A percentile compares a stretch with the other conserved stretches of the same genome.
Evolutionary conservation across 2,797 vertebrate genomes (phyloP).

Genomic region (Hafferia zeledoni): DNA sequence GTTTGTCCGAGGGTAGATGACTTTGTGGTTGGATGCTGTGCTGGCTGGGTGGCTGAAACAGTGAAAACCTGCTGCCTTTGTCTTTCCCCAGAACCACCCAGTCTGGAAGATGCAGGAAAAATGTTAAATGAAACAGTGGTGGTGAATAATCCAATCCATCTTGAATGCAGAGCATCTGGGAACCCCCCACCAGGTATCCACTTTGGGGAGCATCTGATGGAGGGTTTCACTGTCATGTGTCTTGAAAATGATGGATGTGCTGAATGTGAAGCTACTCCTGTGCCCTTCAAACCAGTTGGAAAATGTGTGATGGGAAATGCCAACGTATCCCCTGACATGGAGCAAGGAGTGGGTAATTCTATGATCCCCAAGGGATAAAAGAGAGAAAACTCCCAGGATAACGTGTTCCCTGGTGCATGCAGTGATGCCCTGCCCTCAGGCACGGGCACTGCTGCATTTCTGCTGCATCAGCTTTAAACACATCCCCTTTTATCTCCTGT

Average conservation of each 20-base stretch:
- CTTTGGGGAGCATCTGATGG: background rate
- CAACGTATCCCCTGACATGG: rapidly evolving
- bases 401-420: background rate
- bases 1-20: background rate
- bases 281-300: background rate
- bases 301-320: background rate
- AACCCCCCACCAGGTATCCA: constrained; percentile 87
- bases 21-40: background rate
- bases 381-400: background rate
- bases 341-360: background rate
- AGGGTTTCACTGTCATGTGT: background rate
- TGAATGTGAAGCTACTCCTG: background rate
- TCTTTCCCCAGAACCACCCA: constrained; percentile 86
- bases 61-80: background rate
- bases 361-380: background rate
- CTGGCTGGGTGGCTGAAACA: background rate
- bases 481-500: background rate
- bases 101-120: constrained; percentile 82
- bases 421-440: background rate
- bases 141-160: constrained; percentile 84
- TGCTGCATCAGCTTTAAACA: background rate
- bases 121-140: constrained; percentile 90
- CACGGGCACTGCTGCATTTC: background rate
- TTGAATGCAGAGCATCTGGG: constrained; percentile 89
- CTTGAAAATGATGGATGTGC: background rate